Evolutionary conservation across 2,797 vertebrate species (phyloP).

Genomic region (Brachyrhaphis roseni): DNA sequence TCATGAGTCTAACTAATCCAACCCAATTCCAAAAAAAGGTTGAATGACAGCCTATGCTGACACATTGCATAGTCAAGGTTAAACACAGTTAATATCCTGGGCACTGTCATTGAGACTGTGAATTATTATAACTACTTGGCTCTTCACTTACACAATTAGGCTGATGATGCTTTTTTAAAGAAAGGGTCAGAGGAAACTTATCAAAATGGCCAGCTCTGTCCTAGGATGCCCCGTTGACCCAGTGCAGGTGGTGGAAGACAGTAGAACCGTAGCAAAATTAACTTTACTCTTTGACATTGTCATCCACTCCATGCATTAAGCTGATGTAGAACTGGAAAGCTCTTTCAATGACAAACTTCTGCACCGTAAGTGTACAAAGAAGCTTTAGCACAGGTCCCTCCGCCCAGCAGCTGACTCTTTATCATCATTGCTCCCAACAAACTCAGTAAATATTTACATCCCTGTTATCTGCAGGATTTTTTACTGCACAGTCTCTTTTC

Average conservation of each 20-base stretch:
- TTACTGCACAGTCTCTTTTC: neutral
- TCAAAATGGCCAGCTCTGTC: neutral
- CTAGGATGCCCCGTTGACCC: neutral
- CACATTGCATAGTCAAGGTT: no score
- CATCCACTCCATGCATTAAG: neutral
- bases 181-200: neutral
- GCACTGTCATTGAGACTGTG: no score
- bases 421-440: neutral
- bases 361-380: neutral
- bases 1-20: no score
- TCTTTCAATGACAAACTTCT: neutral
- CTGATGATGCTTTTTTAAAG: no score
- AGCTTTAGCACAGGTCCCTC: neutral
- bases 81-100: no score
- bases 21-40: no score
- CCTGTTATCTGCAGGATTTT: neutral
- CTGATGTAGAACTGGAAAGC: neutral
- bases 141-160: no score
- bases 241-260: neutral
- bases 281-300: neutral
- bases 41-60: no score
- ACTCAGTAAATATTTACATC: neutral
- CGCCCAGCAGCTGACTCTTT: neutral
- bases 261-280: neutral
- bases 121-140: no score